Base-by-base conservation (phyloP, 2,113 vertebrate genomes). In the Ibidorhyncha struthersii region DNA sequence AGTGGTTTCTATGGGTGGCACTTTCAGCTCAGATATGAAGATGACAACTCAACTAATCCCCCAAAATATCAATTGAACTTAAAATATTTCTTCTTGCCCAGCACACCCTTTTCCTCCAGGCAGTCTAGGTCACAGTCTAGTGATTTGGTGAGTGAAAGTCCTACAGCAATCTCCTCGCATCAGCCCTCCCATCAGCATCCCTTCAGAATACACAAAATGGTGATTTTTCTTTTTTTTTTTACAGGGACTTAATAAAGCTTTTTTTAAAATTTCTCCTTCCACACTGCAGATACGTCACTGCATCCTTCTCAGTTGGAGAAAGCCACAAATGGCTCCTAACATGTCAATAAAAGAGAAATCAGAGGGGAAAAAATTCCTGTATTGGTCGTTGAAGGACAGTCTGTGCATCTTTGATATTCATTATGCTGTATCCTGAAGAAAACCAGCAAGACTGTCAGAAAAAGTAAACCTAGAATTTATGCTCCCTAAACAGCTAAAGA, bases 291-390 rank as follows among this genome's bases (percentile, higher is more conserved):
- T 90, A 74, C 63, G 29, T 61, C 70, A 82, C 53, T 81, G 80
- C 25, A n/a, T 77, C 29, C 59, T 80, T 88, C 69, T 70, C 69
- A 73, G 72, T 4, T 89, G 83, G 40, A 90, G 67, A 73, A 91
- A 94, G 61, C 32, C 59, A 89, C 41, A 97, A 94, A 96, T 85
- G 30, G 63, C 53, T 96, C 16, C 70, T 92, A 89, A 65, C 26
- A 23, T 58, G 58, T 92, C 82, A 95, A 86, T 94, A 91, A 91
- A 93, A 81, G 34, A 69, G 36, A 59, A 97, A 89, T 78, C 66
- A 82, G 38, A 70, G 65, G 14, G 58, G 19, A 8, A 71, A 89
- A 77, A 78, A 36, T 5, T 20, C 4, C 32, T 53, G 8, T 63
- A 40, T 29, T 82, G 14, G 22, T 91, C 29, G 93, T 50, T 86